These are phyloP conservation scores for Papilio elwesi DNA, from an alignment of 2,888 invertebrate species.

Conservation along the genomic window DNA sequence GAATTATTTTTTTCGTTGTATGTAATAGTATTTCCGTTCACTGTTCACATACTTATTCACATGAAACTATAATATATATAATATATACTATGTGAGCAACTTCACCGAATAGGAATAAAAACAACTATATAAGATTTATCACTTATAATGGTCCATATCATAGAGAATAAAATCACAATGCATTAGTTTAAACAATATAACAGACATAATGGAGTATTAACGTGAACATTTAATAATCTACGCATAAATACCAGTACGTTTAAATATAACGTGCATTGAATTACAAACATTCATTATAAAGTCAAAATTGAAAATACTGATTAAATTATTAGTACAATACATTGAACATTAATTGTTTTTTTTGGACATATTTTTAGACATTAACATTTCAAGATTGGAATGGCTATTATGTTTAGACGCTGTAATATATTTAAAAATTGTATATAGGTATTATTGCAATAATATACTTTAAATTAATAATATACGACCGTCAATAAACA, in stretches of 20 bases:
- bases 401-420: constrained; percentile 28
- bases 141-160: constrained; percentile 80
- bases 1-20: too few species aligned
- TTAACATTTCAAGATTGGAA: constrained; percentile 39
- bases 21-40: too few species aligned
- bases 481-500: constrained; percentile 9
- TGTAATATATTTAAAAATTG: constrained; percentile 23
- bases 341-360: constrained; percentile 5
- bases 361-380: constrained; percentile 20
- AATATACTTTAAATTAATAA: constrained; percentile 25
- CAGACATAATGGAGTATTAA: constrained; percentile 68
- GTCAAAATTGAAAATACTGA: constrained; percentile 45
- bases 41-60: too few species aligned
- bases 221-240: constrained; percentile 51
- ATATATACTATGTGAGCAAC: too few species aligned
- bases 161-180: constrained; percentile 80
- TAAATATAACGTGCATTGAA: constrained; percentile 44
- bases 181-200: constrained; percentile 64
- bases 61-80: too few species aligned
- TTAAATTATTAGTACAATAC: constrained; percentile 28
- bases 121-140: constrained; percentile 56
- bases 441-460: neutral
- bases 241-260: constrained; percentile 50
- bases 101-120: constrained; percentile 36
- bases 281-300: constrained; percentile 35